A percentile compares a stretch with the other conserved stretches of the same genome.
These are phyloP conservation scores for Himalopsyche anomala DNA, from an alignment of 2,888 invertebrate genomes.

Conservation along the genomic window DNA sequence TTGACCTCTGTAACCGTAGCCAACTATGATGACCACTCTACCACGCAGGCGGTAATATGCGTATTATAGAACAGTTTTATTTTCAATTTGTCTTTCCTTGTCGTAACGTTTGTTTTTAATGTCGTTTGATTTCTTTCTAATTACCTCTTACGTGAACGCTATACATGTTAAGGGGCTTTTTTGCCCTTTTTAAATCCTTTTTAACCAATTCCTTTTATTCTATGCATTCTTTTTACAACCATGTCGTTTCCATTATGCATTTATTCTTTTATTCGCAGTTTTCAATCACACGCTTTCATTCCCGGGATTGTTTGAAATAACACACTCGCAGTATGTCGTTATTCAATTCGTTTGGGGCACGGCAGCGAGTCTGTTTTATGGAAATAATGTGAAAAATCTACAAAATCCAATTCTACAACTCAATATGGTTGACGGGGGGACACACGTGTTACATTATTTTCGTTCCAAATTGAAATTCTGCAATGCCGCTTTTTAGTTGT, in stretches of 20 bases:
- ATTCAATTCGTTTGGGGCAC: neutral
- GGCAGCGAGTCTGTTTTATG: conserved; percentile 1
- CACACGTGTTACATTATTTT: conserved; percentile 31
- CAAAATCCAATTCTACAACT: conserved; percentile 21
- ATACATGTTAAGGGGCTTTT: too few species aligned
- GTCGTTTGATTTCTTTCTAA: too few species aligned
- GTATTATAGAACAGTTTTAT: too few species aligned
- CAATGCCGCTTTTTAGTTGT: neutral
- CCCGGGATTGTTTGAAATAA: conserved; percentile 5
- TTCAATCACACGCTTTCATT: conserved; percentile 8
- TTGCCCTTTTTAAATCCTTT: neutral
- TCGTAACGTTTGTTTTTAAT: too few species aligned
- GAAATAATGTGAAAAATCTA: conserved; percentile 28
- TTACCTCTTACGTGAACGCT: too few species aligned
- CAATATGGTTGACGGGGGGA: conserved; percentile 14
- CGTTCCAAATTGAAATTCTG: conserved; percentile 7
- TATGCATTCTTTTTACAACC: neutral
- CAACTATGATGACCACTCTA: too few species aligned
- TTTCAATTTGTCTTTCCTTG: too few species aligned
- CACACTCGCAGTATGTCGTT: conserved; percentile 8
- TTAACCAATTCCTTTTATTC: neutral
- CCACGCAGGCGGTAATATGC: too few species aligned
- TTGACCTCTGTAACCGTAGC: too few species aligned
- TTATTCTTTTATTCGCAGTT: conserved; percentile 12
- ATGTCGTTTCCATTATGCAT: conserved; percentile 8